A percentile compares a stretch with the other conserved stretches of the same genome.
Evolutionary conservation across 2,888 invertebrate genomes (phyloP).

Genomic region (Carabus problematicus): DNA sequence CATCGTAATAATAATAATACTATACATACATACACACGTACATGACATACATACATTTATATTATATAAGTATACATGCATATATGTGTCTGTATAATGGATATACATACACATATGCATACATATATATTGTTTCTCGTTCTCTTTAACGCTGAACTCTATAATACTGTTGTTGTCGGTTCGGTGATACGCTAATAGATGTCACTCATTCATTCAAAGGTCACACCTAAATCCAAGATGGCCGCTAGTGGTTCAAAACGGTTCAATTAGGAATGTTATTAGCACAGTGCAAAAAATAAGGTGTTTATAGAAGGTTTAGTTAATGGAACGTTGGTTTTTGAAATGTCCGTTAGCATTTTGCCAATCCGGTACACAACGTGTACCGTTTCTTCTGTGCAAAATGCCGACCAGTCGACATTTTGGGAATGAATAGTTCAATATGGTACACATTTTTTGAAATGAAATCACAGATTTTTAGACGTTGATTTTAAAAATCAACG

Average conservation of each 20-base stretch:
- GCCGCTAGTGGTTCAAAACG: no score
- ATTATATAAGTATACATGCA: background rate
- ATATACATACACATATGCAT: no score
- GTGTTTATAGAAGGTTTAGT: conserved; percentile 42
- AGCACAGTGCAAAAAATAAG: conserved; percentile 32
- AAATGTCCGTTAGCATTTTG: conserved; percentile 29
- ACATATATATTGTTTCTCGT: background rate
- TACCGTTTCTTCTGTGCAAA: conserved; percentile 6
- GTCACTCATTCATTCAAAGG: background rate
- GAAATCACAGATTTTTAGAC: conserved; percentile 41
- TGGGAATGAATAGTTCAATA: conserved; percentile 34
- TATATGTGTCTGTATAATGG: background rate
- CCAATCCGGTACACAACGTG: background rate
- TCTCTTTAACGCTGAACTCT: background rate
- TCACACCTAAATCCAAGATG: background rate
- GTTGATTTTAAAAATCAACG: conserved; percentile 41
- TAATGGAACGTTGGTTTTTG: conserved; percentile 33
- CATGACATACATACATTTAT: no score
- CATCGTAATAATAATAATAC: no score
- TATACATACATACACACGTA: conserved; percentile 1
- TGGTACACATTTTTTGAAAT: conserved; percentile 42
- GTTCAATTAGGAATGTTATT: conserved; percentile 28
- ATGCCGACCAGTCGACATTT: conserved; percentile 15
- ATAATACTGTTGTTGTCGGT: background rate
- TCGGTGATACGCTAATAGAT: background rate